Conservation (phyloP, 2,113 vertebrate species). For the Pseudopipra pipra region DNA sequence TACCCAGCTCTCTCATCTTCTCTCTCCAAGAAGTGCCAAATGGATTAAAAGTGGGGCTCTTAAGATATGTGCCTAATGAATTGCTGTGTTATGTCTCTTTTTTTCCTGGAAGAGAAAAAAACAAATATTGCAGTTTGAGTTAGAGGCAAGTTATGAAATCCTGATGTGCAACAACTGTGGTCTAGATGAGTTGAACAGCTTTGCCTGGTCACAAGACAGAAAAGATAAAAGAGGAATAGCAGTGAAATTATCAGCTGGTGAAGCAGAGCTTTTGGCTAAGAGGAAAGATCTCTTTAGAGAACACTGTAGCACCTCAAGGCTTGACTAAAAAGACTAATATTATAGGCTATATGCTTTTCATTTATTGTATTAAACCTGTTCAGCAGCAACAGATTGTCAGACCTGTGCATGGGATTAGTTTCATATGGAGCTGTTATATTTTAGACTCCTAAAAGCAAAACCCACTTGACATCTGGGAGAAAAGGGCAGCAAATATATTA, state of each 20-base stretch:
- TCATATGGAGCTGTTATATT: not conserved
- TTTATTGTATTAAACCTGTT: not conserved
- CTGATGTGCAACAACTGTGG: not conserved
- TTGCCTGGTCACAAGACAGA: not conserved
- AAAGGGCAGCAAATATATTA: constrained; percentile 12
- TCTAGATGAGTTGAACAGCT: not conserved
- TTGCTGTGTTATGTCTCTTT: not conserved
- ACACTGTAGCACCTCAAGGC: not conserved
- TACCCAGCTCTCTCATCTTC: not conserved
- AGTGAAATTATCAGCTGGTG: not conserved
- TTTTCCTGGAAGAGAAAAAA: not conserved
- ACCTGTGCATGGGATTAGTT: not conserved
- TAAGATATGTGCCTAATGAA: not conserved
- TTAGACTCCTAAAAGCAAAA: not conserved
- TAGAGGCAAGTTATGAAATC: not conserved
- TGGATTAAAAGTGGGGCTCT: not conserved
- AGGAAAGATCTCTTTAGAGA: not conserved
- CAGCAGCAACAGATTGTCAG: not conserved
- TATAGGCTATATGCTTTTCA: not conserved
- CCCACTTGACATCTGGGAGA: not conserved
- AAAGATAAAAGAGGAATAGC: not conserved
- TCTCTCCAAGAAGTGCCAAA: not conserved
- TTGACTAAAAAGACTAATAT: not conserved
- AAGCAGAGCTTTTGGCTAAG: not conserved
- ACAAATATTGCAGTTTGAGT: not conserved